Evolutionary conservation across 37 sponge, comb jelly and placozoan species (phyloP), one percentile per base, ranked within the genome.

Genomic region (Axinella damicornis): DNA sequence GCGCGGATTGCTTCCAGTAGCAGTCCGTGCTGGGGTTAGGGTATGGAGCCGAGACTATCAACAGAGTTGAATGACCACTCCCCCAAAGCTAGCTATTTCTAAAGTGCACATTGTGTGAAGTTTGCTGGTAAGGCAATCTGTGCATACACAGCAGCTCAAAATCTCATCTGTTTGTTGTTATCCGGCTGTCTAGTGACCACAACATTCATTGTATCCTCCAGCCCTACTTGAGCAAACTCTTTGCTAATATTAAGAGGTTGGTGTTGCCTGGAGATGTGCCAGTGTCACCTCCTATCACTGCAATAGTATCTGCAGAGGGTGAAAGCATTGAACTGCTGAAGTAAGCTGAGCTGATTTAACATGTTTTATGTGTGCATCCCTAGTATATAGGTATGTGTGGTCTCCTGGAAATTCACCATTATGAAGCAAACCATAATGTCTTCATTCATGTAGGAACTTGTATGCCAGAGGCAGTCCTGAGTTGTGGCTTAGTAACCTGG

Each of bases 241-340:
- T 91, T 79, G 87, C 85, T 18, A 94, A 91, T 57, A 77, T 94
- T 38, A 82, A 84, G 85, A 59, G 71, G 33, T 67, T 94, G 37
- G 77, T 85, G 65, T 57, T 91, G 12, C 35, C 65, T 30, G 77
- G 67, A 53, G 76, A 83, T 25, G 46, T 54, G 4, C 62, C 82
- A 2, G 52, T 31, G n/a, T 53, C 88, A 30, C 62, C 89, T 30
- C 68, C 71, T 55, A 78, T 88, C 33, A 35, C 71, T n/a, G 85
- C 82, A 6, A 66, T 94, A 69, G 72, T 94, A 53, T 94, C 95
- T 24, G 68, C 74, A 22, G 95, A 94, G 65, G 91, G 83, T 13
- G 95, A 94, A 67, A 84, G 40, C 31, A 33, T 94, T 24, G 57
- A 89, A 57, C 84, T 94, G 1, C 28, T 33, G 37, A 81, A 73